phyloP scores from a whole-genome alignment of 2,888 invertebrate species.

The Meteorus cinctellus region DNA sequence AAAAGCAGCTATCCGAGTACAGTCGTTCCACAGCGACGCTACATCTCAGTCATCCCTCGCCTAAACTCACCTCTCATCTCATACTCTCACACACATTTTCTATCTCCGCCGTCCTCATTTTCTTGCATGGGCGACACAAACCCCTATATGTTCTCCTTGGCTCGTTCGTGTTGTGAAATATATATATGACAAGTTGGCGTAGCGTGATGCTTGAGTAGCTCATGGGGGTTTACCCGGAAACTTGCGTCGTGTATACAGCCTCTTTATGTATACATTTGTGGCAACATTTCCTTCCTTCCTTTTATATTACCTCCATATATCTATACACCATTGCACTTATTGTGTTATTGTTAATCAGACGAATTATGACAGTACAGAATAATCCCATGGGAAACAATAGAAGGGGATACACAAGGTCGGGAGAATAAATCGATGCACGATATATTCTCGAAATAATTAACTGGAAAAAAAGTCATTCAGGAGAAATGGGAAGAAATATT shows the following conservation, averaged over 20 bases:
- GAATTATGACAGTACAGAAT: not conserved
- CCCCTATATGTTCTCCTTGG: constrained; percentile 6
- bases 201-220: constrained; percentile 18
- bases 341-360: not conserved
- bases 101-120: not conserved
- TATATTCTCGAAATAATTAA: too few relatives aligned
- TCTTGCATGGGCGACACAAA: not conserved
- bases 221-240: constrained; percentile 20
- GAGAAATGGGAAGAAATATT: too few relatives aligned
- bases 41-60: not conserved
- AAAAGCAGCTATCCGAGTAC: constrained; percentile 5
- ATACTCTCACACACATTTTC: not conserved
- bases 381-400: not conserved
- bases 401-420: too few relatives aligned
- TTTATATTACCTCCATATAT: not conserved
- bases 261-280: not conserved
- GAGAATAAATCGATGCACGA: too few relatives aligned
- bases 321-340: not conserved
- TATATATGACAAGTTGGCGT: constrained; percentile 8
- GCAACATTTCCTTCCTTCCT: constrained; percentile 33
- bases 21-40: not conserved
- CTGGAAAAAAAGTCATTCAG: too few relatives aligned
- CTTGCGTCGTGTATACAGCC: constrained; percentile 22
- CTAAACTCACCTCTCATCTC: not conserved
- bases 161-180: constrained; percentile 19